Evolutionary conservation across 2,888 invertebrate species (phyloP).

Genomic region (Drosophila neonasuta): DNA sequence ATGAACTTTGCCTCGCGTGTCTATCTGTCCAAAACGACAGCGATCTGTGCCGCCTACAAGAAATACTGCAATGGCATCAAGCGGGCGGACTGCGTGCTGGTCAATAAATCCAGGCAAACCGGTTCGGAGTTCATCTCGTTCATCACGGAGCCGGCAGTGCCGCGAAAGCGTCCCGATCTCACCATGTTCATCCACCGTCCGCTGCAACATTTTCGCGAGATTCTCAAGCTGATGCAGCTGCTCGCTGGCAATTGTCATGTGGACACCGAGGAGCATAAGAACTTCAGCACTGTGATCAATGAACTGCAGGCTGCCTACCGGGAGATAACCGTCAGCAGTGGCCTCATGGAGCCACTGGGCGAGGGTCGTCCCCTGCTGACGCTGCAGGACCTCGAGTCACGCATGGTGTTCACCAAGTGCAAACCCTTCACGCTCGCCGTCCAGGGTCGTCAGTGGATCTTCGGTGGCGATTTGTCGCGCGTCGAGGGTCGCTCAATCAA

Average conservation of each 20-base stretch:
- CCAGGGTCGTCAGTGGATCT: slow-evolving; percentile 94
- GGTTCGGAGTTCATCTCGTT: slow-evolving; percentile 91
- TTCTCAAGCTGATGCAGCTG: slow-evolving; percentile 85
- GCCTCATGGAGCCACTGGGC: slow-evolving; percentile 92
- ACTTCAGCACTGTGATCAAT: slow-evolving; percentile 81
- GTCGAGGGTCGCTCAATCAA: slow-evolving; percentile 91
- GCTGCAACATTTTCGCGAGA: slow-evolving; percentile 89
- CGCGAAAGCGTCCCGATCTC: slow-evolving; percentile 91
- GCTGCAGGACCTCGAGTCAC: slow-evolving; percentile 92
- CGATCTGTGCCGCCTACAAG: slow-evolving; percentile 90
- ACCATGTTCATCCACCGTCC: slow-evolving; percentile 93
- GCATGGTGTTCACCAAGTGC: slow-evolving; percentile 94
- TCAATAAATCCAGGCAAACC: slow-evolving; percentile 88
- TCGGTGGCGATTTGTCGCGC: slow-evolving; percentile 91
- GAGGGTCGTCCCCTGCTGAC: slow-evolving; percentile 92
- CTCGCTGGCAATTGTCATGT: slow-evolving; percentile 82
- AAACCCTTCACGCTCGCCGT: slow-evolving; percentile 93
- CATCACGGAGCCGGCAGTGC: slow-evolving; percentile 91
- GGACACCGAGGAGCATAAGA: slow-evolving; percentile 82
- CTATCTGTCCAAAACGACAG: slow-evolving; percentile 88
- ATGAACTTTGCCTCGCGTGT: slow-evolving; percentile 87
- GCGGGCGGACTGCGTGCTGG: slow-evolving; percentile 92
- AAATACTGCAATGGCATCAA: slow-evolving; percentile 92
- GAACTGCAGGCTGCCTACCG: slow-evolving; percentile 87
- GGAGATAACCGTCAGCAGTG: slow-evolving; percentile 92